Evolutionary conservation across 2,888 invertebrate genomes (phyloP).

Genomic region (Cryptocephalus primarius): DNA sequence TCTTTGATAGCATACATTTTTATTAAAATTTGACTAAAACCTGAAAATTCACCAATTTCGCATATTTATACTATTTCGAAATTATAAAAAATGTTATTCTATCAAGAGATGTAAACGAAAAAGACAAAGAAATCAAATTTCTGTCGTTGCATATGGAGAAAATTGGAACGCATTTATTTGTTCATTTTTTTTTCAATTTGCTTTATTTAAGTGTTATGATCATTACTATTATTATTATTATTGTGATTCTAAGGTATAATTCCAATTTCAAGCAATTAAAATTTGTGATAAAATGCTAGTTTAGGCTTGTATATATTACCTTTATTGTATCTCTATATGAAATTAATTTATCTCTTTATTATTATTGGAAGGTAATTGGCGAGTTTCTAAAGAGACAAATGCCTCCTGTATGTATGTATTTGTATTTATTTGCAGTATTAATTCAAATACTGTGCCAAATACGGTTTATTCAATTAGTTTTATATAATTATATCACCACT

Average conservation of each 20-base stretch:
- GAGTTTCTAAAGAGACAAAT: not conserved
- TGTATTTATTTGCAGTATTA: slow-evolving; percentile 24
- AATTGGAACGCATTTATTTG: slow-evolving; percentile 19
- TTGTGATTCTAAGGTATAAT: slow-evolving; percentile 34
- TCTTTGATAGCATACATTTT: no score
- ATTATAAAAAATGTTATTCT: not conserved
- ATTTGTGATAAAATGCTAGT: slow-evolving; percentile 34
- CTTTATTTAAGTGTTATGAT: slow-evolving; percentile 28
- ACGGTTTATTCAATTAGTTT: slow-evolving; percentile 11
- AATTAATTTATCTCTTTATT: slow-evolving; percentile 4
- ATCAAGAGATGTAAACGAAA: not conserved
- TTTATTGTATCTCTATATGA: slow-evolving; percentile 14
- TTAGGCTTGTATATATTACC: slow-evolving; percentile 24
- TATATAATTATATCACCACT: slow-evolving; percentile 12
- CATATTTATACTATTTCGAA: no score
- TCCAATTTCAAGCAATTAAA: slow-evolving; percentile 36
- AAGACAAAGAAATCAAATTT: not conserved
- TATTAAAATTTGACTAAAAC: no score
- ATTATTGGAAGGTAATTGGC: slow-evolving; percentile 2
- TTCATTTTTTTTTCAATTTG: slow-evolving; percentile 25
- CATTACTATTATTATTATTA: slow-evolving; percentile 9
- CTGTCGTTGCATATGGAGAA: not conserved
- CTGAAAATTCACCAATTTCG: no score
- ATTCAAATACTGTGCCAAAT: slow-evolving; percentile 32
- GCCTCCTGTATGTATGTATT: slow-evolving; percentile 1